Evolutionary conservation across 2,113 vertebrate species (phyloP).

Genomic region (Nematolebias whitei): DNA sequence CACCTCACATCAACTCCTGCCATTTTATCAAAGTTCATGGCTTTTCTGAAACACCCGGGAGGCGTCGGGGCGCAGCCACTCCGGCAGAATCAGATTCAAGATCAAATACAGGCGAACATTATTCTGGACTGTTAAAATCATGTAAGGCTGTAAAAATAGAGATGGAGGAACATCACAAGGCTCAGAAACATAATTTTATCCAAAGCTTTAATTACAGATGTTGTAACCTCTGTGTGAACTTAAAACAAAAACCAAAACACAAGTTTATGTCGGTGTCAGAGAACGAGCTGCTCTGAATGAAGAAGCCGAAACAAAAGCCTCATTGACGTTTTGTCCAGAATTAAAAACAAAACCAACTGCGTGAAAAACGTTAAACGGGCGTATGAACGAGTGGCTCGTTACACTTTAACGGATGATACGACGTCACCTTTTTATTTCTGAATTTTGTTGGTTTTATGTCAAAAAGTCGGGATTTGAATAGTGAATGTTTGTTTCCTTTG

Average conservation of each 20-base stretch:
- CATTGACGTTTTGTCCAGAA: background rate
- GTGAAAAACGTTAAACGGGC: background rate
- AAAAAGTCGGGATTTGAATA: too few species aligned
- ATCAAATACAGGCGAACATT: background rate
- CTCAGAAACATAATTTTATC: background rate
- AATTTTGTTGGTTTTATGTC: too few species aligned
- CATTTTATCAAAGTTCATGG: slow-evolving; percentile 2
- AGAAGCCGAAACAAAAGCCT: background rate
- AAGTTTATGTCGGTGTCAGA: background rate
- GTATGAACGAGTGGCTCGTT: too few species aligned
- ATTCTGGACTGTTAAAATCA: background rate
- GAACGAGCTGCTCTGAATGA: background rate
- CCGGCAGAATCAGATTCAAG: background rate
- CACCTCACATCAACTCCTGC: background rate
- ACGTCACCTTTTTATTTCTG: too few species aligned
- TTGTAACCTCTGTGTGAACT: background rate
- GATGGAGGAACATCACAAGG: too few species aligned
- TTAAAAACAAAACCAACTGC: too few species aligned
- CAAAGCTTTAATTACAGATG: background rate
- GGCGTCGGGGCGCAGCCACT: background rate
- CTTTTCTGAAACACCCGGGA: background rate
- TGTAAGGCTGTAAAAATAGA: background rate
- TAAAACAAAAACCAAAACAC: background rate
- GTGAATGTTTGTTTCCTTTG: too few species aligned
- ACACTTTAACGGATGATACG: too few species aligned